Percentiles rank a stretch among this genome's conserved stretches.
These are phyloP conservation scores for Neoaliturus tenellus DNA, from an alignment of 2,888 invertebrate species.

Conservation along the genomic window DNA sequence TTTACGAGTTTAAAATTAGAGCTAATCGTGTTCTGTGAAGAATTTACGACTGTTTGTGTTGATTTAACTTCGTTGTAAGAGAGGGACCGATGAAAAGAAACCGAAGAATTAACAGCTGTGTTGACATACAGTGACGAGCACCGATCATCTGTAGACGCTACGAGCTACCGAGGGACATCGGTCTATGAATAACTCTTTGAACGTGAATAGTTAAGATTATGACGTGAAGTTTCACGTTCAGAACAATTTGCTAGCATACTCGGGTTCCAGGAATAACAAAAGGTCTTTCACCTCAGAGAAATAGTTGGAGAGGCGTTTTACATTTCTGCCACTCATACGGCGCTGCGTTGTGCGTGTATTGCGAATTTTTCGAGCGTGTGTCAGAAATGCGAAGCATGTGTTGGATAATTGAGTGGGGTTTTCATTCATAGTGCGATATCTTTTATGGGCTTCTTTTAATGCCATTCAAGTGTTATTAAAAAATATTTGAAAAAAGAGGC, in stretches of 20 bases:
- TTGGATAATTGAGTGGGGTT: too few relatives aligned
- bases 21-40: conserved; percentile 8
- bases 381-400: too few relatives aligned
- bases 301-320: too few relatives aligned
- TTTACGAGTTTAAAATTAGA: neutral
- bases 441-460: too few relatives aligned
- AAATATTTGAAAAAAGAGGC: too few relatives aligned
- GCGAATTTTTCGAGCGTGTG: too few relatives aligned
- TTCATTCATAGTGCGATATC: too few relatives aligned
- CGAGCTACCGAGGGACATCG: neutral
- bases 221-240: neutral
- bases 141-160: neutral
- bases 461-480: too few relatives aligned
- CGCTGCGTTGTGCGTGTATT: too few relatives aligned
- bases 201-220: neutral
- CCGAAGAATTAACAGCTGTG: neutral
- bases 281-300: conserved; percentile 3
- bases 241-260: neutral
- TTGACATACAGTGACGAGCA: neutral
- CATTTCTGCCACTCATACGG: too few relatives aligned
- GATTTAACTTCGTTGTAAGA: neutral
- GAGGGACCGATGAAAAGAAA: neutral
- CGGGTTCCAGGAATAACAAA: neutral
- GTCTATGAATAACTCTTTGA: neutral
- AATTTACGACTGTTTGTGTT: conserved; percentile 18